These are phyloP conservation scores for Argyrosomus regius DNA, from an alignment of 2,797 vertebrate genomes.

Conservation along the genomic window DNA sequence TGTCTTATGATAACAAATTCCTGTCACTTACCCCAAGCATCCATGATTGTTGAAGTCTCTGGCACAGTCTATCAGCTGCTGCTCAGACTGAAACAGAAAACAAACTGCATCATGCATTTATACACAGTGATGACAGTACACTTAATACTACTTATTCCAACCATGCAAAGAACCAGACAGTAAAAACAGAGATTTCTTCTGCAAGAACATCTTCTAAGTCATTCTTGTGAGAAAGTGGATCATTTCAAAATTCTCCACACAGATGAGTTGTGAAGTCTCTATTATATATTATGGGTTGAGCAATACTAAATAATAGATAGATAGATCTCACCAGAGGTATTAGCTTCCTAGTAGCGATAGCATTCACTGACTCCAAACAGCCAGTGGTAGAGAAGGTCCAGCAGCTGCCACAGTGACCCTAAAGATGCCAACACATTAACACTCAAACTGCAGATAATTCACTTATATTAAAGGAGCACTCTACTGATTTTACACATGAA, in stretches of 20 bases:
- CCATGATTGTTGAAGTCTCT: slow-evolving; percentile 90
- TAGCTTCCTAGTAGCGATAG: slow-evolving; percentile 88
- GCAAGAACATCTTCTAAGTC: neutral
- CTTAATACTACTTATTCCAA: neutral
- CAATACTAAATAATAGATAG: neutral
- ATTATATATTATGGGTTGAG: neutral
- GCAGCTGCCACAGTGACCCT: slow-evolving; percentile 91
- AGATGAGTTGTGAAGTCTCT: too few relatives aligned
- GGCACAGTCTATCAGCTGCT: slow-evolving; percentile 92
- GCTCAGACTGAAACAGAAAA: slow-evolving; percentile 85
- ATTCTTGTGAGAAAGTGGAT: neutral
- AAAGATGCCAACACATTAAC: slow-evolving; percentile 12
- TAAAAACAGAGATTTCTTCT: neutral
- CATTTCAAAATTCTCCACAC: too few relatives aligned
- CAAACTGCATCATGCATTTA: neutral
- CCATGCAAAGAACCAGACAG: neutral
- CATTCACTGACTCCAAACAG: slow-evolving; percentile 90
- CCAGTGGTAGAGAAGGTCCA: slow-evolving; percentile 94
- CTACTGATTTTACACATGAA: neutral
- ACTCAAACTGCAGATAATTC: neutral
- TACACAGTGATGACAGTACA: neutral
- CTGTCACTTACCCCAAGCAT: slow-evolving; percentile 84
- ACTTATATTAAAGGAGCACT: neutral
- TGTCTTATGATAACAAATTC: neutral
- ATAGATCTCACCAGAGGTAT: slow-evolving; percentile 84